Evolutionary conservation across 2,113 vertebrate species (phyloP), one percentile per base, ranked within the genome.

Genomic region (Dasypus novemcinctus): DNA sequence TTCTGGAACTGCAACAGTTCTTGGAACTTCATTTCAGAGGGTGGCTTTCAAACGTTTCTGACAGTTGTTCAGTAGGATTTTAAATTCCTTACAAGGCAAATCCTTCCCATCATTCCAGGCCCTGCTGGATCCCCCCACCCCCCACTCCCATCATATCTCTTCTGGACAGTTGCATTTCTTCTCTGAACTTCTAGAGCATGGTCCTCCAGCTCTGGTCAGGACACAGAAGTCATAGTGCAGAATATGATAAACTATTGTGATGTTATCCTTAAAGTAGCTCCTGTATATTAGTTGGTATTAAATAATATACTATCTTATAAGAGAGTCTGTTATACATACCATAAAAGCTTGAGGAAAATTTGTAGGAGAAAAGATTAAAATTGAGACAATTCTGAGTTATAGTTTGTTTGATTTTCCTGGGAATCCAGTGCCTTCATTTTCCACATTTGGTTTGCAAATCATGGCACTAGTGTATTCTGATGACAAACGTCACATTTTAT

Each of bases 311-410:
- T 63, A 41, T 74, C 92, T 88, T 71, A 15, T 74, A 61, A 2
- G 29, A 31, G 29, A 33, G 43, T 82, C 46, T 79, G 18, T 80
- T 57, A 57, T 31, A 52, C 20, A 87, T 41, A 33, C 33, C n/a
- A 69, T 25, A 75, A 31, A 79, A 52, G 4, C 93, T 87, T 90
- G 43, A 87, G 71, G 8, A 52, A 86, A 61, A 75, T 23, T 80
- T 81, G 29, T 52, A 86, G 54, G 75, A 93, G 61, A 83, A 92
- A 68, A 72, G 3, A 76, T 82, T 75, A 90, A 90, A 78, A 61
- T 36, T 14, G 52, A 81, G 59, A 69, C 6, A 64, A 41, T 82
- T 85, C 49, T 76, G 43, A 82, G 20, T 86, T 81, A 86, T 18
- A 41, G 38, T 12, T 69, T 79, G 23, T 81, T 43, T 92, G n/a